Conservation (phyloP, 2,797 vertebrate genomes). For the Bradypus variegatus region DNA sequence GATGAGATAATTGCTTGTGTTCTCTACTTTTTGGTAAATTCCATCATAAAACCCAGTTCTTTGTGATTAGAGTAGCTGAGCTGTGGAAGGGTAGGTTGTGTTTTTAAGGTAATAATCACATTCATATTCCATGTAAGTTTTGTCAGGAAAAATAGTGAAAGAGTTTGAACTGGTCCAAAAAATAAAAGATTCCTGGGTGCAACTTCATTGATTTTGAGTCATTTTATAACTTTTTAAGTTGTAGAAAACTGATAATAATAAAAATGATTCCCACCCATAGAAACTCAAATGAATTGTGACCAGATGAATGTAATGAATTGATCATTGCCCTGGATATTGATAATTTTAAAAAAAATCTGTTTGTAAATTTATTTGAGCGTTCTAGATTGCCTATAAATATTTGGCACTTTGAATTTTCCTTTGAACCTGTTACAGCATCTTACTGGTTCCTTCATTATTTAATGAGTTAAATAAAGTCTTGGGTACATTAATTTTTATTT, state of each 20-base stretch:
- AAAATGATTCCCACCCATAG: not conserved
- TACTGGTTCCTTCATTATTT: not conserved
- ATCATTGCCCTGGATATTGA: not conserved
- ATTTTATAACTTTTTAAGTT: not conserved
- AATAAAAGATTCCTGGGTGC: not conserved
- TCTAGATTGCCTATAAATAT: not conserved
- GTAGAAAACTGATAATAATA: not conserved
- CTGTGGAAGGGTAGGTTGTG: not conserved
- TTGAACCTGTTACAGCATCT: too few relatives aligned
- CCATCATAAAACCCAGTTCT: not conserved
- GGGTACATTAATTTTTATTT: not conserved
- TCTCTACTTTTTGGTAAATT: not conserved
- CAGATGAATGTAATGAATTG: not conserved
- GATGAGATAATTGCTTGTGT: not conserved
- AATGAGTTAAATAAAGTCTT: not conserved
- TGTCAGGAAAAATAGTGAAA: not conserved
- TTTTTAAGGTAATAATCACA: not conserved
- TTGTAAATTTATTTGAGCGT: not conserved
- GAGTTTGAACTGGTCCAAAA: not conserved
- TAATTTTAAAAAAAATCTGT: not conserved
- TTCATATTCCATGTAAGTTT: not conserved
- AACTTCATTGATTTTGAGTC: not conserved
- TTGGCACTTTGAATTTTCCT: not conserved
- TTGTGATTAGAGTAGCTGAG: not conserved
- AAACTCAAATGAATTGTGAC: not conserved